Conservation (phyloP, 2,888 invertebrate species). For the Tuberolachnus salignus region DNA sequence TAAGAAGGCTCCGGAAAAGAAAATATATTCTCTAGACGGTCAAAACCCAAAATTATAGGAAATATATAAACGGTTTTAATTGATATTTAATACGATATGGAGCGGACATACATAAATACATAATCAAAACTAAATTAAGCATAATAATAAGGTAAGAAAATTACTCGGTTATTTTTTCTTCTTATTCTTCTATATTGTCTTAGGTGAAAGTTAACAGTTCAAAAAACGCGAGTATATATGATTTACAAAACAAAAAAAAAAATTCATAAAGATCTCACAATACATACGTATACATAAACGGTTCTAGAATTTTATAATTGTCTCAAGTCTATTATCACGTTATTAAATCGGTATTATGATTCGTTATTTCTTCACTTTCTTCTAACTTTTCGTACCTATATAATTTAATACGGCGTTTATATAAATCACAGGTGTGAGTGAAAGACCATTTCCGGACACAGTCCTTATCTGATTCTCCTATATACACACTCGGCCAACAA, state of each 20-base stretch:
- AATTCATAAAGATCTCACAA: constrained; percentile 30
- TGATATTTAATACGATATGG: constrained; percentile 34
- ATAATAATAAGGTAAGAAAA: background rate
- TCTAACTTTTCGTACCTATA: constrained; percentile 24
- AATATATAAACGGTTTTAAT: constrained; percentile 43
- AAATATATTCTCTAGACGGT: constrained; percentile 33
- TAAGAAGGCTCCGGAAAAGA: background rate
- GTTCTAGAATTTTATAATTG: constrained; percentile 34
- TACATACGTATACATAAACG: constrained; percentile 16
- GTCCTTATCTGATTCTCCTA: constrained; percentile 32
- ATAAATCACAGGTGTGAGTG: constrained; percentile 10
- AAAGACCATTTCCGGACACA: constrained; percentile 28
- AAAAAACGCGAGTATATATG: background rate
- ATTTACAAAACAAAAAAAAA: constrained; percentile 15
- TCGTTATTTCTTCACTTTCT: constrained; percentile 41
- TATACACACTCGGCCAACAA: constrained; percentile 12
- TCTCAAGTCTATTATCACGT: constrained; percentile 25
- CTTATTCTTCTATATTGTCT: constrained; percentile 14
- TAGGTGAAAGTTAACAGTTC: constrained; percentile 47
- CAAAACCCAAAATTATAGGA: background rate
- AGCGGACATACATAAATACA: constrained; percentile 11
- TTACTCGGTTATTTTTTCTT: constrained; percentile 8
- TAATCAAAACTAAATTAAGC: constrained; percentile 49
- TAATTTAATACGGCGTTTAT: constrained; percentile 5
- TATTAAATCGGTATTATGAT: constrained; percentile 44